Evolutionary conservation across 2,888 invertebrate genomes (phyloP).

Genomic region (Teinopalpus imperialis): DNA sequence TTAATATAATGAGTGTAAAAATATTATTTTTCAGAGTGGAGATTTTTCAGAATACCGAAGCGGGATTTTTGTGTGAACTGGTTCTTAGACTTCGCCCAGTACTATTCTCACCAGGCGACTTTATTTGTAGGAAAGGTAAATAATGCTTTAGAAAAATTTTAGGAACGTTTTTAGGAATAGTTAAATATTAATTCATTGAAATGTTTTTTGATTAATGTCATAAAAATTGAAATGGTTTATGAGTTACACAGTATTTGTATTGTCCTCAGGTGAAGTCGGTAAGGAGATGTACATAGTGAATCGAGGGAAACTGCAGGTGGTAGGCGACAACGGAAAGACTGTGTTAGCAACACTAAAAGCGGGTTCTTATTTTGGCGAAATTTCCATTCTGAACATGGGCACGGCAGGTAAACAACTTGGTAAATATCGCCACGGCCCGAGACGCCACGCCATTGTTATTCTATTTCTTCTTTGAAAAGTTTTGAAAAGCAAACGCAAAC

Average conservation of each 20-base stretch:
- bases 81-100: constrained; percentile 97
- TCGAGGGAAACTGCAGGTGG: constrained; percentile 96
- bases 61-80: constrained; percentile 98
- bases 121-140: constrained; percentile 98
- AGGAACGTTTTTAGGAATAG: too few relatives aligned
- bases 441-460: constrained; percentile 81
- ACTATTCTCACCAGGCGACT: constrained; percentile 98
- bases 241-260: too few relatives aligned
- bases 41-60: constrained; percentile 99
- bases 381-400: constrained; percentile 99
- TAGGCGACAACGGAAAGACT: constrained; percentile 96
- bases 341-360: constrained; percentile 98
- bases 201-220: too few relatives aligned
- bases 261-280: constrained; percentile 94
- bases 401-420: constrained; percentile 99
- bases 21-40: constrained; percentile 86
- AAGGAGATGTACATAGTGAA: constrained; percentile 99
- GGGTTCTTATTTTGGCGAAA: constrained; percentile 99
- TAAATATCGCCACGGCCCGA: constrained; percentile 89
- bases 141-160: too few relatives aligned
- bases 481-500: constrained; percentile 67
- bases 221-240: too few relatives aligned
- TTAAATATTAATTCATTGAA: too few relatives aligned
- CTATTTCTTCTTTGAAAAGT: constrained; percentile 69
- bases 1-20: too few relatives aligned